Evolutionary conservation across 2,113 vertebrate genomes (phyloP).

Genomic region (Heptranchias perlo): DNA sequence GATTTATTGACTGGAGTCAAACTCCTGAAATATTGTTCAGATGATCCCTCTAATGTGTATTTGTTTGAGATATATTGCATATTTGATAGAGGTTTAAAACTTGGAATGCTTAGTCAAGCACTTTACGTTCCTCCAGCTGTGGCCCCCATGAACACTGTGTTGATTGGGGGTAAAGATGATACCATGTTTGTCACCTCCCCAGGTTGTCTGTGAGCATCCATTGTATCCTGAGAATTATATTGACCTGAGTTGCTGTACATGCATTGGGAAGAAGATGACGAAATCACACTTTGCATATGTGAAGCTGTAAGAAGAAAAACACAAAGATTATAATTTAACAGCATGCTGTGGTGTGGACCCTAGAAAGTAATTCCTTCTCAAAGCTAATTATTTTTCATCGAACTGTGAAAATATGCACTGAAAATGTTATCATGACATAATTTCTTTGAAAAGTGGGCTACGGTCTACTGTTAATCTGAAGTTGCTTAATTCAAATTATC

Average conservation of each 20-base stretch:
- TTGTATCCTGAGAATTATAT: conserved; percentile 69
- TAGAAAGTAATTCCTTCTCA: background rate
- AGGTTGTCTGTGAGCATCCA: conserved; percentile 62
- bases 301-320: conserved; percentile 53
- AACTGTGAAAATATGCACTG: background rate
- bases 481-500: background rate
- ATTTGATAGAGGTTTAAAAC: background rate
- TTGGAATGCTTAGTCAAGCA: conserved; percentile 5
- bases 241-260: conserved; percentile 74
- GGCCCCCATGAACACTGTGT: conserved; percentile 92
- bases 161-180: conserved; percentile 89
- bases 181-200: conserved; percentile 69
- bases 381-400: background rate
- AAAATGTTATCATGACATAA: background rate
- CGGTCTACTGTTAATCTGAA: background rate
- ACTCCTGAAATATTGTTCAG: conserved; percentile 19
- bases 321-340: background rate
- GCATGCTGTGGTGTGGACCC: background rate
- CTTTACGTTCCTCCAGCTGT: conserved; percentile 70
- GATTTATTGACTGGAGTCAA: background rate
- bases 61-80: background rate
- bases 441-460: background rate
- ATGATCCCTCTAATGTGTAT: too few species aligned
- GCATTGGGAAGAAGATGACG: conserved; percentile 74
- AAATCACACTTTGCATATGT: conserved; percentile 56